phyloP scores from a whole-genome alignment of 1,140 invertebrate genomes.

The Penaeus indicus region DNA sequence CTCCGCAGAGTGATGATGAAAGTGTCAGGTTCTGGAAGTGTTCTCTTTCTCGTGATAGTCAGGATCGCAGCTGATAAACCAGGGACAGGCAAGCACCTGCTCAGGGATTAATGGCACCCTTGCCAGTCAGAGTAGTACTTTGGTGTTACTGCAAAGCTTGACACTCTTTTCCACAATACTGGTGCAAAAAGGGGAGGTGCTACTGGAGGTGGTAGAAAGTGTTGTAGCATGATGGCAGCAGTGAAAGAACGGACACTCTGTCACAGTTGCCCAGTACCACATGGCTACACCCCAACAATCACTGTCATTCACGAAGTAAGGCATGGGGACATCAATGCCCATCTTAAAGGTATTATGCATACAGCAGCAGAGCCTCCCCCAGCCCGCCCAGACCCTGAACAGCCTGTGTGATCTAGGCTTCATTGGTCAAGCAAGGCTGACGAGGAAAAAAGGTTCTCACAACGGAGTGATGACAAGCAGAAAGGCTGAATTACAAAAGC shows the following conservation, averaged over 20 bases:
- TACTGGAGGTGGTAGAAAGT: constrained; percentile 42
- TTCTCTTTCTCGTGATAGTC: constrained; percentile 55
- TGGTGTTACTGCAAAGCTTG: constrained; percentile 57
- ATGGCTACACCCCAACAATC: constrained; percentile 55
- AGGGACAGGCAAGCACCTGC: constrained; percentile 60
- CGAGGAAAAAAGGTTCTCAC: constrained; percentile 59
- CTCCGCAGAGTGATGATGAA: constrained; percentile 86
- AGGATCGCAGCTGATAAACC: constrained; percentile 54
- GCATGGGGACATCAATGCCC: constrained; percentile 62
- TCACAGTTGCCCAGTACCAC: constrained; percentile 35
- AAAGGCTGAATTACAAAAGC: constrained; percentile 49
- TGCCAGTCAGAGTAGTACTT: constrained; percentile 50
- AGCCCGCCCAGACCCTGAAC: constrained; percentile 45
- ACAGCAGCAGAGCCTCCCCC: constrained; percentile 52
- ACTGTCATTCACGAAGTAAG: constrained; percentile 57
- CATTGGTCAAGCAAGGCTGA: constrained; percentile 55
- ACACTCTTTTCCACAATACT: constrained; percentile 56
- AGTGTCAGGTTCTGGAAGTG: constrained; percentile 65
- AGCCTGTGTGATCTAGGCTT: constrained; percentile 49
- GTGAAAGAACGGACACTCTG: constrained; percentile 51
- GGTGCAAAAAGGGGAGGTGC: constrained; percentile 60
- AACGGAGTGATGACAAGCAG: constrained; percentile 55
- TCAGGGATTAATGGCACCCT: constrained; percentile 51
- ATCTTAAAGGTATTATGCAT: constrained; percentile 60
- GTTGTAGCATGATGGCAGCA: constrained; percentile 40